Evolutionary conservation across 2,797 vertebrate species (phyloP).

Genomic region (Crypturellus tataupa): DNA sequence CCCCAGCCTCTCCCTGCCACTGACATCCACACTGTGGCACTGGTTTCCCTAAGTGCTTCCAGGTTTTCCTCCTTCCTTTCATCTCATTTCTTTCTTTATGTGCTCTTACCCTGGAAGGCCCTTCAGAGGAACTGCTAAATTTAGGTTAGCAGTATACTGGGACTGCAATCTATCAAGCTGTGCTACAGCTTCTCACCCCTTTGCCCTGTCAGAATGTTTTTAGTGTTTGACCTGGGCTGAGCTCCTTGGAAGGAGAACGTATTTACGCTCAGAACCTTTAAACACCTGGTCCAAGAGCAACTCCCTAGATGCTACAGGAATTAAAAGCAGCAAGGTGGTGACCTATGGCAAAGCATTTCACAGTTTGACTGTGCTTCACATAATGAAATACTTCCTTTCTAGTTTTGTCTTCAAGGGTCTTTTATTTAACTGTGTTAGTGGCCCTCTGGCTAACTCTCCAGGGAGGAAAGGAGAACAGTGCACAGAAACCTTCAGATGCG

Average conservation of each 20-base stretch:
- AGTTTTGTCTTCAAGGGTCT: neutral
- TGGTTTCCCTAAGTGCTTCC: neutral
- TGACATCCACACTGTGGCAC: neutral
- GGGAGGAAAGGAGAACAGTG: neutral
- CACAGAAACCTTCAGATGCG: neutral
- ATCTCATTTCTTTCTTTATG: neutral
- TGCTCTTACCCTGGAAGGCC: neutral
- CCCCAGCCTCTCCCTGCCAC: neutral
- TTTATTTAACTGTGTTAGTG: neutral
- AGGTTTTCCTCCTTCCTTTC: neutral
- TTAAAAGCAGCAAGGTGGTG: neutral
- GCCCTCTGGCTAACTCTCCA: neutral
- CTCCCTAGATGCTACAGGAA: neutral
- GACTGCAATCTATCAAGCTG: neutral
- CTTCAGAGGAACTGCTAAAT: neutral
- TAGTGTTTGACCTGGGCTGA: neutral
- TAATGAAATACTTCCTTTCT: neutral
- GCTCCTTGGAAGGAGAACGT: neutral
- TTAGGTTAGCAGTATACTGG: neutral
- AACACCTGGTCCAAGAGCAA: neutral
- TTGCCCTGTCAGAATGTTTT: neutral
- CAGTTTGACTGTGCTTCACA: neutral
- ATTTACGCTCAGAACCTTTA: neutral
- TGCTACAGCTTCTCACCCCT: neutral
- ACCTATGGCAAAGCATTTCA: neutral